A percentile compares a stretch with the other conserved stretches of the same genome.
Evolutionary conservation across 1,140 invertebrate genomes (phyloP).

Genomic region (Brachionus rotundiformis): DNA sequence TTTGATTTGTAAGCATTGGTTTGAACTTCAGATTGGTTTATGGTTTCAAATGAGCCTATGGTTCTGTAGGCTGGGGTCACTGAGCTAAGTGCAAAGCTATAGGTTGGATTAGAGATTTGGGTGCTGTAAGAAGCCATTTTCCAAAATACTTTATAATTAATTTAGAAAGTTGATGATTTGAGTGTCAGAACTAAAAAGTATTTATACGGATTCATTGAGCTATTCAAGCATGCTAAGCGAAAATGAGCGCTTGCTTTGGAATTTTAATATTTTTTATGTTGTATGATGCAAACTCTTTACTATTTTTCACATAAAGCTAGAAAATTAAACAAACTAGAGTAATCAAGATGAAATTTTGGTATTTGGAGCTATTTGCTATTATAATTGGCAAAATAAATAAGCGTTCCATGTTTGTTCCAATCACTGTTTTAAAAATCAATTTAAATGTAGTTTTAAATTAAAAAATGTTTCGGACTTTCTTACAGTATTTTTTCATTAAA

Average conservation of each 20-base stretch:
- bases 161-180: slow-evolving; percentile 15
- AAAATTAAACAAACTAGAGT: slow-evolving; percentile 13
- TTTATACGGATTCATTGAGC: slow-evolving; percentile 7
- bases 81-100: slow-evolving; percentile 1
- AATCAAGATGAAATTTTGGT: slow-evolving; percentile 1
- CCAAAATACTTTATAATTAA: background rate
- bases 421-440: background rate
- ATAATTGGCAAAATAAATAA: background rate
- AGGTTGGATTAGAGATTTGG: background rate
- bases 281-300: slow-evolving; percentile 8
- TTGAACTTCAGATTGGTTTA: background rate
- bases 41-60: background rate
- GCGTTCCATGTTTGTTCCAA: background rate
- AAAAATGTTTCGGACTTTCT: background rate
- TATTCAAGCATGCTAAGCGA: slow-evolving; percentile 24
- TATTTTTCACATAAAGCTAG: background rate
- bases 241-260: background rate
- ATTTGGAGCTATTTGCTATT: background rate
- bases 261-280: slow-evolving; percentile 32
- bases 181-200: background rate
- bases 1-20: background rate
- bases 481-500: background rate
- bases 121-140: slow-evolving; percentile 47
- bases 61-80: slow-evolving; percentile 2
- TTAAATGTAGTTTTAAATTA: background rate